phyloP scores from a whole-genome alignment of 2,797 vertebrate species.

The Argya squamiceps region DNA sequence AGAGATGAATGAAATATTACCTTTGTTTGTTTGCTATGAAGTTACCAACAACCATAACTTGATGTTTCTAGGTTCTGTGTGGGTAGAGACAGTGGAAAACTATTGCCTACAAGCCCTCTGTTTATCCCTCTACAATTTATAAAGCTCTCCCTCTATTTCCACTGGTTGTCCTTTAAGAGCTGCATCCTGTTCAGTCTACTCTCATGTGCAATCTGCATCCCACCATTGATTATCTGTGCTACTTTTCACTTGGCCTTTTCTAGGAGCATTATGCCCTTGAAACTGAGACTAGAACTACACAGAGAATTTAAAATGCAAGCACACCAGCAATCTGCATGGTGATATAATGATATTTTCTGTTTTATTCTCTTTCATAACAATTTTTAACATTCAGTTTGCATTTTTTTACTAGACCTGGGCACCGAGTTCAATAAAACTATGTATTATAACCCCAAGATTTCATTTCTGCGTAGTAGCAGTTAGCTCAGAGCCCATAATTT shows the following conservation, averaged over 20 bases:
- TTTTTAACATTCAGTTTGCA: not conserved
- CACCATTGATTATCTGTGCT: not conserved
- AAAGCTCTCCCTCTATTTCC: not conserved
- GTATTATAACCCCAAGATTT: not conserved
- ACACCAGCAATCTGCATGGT: not conserved
- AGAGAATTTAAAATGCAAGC: not conserved
- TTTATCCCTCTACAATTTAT: not conserved
- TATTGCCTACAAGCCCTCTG: not conserved
- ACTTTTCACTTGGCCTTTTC: not conserved
- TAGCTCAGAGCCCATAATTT: not conserved
- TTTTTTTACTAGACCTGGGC: not conserved
- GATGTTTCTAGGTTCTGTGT: not conserved
- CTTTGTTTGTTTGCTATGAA: not conserved
- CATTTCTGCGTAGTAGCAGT: slow-evolving; percentile 8
- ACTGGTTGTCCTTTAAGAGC: not conserved
- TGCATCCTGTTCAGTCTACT: not conserved
- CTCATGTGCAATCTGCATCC: not conserved
- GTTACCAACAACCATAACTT: not conserved
- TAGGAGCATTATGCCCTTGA: not conserved
- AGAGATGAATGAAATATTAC: fast-evolving
- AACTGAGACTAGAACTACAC: not conserved
- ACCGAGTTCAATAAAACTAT: not conserved
- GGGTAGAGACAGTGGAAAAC: not conserved
- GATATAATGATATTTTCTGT: not conserved
- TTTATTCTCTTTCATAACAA: not conserved